Percentiles rank a stretch among this genome's conserved stretches.
Evolutionary conservation across 2,888 invertebrate genomes (phyloP).

Genomic region (Andricus curvator): DNA sequence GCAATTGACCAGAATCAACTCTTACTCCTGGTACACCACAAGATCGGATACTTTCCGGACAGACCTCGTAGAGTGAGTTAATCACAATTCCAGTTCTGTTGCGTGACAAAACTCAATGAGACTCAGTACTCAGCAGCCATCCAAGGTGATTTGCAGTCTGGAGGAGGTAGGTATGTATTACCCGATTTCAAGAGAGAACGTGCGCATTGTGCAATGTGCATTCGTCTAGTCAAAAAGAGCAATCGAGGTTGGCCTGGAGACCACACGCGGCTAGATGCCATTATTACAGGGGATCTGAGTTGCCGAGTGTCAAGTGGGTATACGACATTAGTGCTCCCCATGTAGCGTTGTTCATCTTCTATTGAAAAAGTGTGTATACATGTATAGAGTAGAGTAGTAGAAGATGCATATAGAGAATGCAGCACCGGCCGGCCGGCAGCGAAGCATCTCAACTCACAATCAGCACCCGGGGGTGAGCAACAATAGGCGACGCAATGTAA

Average conservation of each 20-base stretch:
- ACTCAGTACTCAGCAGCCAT: neutral
- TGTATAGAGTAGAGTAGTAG: conserved; percentile 33
- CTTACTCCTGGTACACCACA: too few species aligned
- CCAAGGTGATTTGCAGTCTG: neutral
- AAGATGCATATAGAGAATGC: conserved; percentile 38
- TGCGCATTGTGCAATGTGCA: neutral
- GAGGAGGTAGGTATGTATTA: neutral
- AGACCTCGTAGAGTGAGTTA: too few species aligned
- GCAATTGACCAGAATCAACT: too few species aligned
- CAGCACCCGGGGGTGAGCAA: conserved; percentile 59
- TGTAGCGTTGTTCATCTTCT: conserved; percentile 56
- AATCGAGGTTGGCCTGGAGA: neutral
- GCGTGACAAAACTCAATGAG: neutral
- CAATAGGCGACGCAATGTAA: conserved; percentile 74
- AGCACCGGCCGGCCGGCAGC: neutral
- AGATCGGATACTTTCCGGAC: too few species aligned
- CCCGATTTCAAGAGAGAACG: neutral
- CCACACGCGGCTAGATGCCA: conserved; percentile 5
- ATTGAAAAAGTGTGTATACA: neutral
- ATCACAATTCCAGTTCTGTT: too few species aligned
- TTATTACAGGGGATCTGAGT: conserved; percentile 20
- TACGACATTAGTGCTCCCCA: conserved; percentile 68
- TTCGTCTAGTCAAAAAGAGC: conserved; percentile 9
- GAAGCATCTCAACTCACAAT: conserved; percentile 35
- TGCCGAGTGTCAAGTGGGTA: conserved; percentile 73